Evolutionary conservation across 92 coral and sea anemone genomes (phyloP), one percentile per base, ranked within the genome.

Genomic region (Paragorgia papillata): DNA sequence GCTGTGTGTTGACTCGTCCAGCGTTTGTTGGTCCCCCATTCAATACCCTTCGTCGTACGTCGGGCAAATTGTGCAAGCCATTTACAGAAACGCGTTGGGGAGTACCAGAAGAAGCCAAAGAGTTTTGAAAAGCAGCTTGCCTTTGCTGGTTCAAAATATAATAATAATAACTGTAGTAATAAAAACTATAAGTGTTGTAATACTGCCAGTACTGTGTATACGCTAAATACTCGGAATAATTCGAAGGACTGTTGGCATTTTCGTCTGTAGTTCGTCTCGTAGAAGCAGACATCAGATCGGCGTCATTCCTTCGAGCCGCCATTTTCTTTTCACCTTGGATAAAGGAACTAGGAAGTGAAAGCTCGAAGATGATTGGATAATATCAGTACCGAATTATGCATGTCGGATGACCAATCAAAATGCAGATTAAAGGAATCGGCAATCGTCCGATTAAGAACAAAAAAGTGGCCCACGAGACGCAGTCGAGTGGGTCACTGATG

Each of bases 161-260:
- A 50, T 70, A 70, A 33, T 50, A 70, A 12, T 48, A 50, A 53
- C 30, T 70, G 31, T 70, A 70, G 62, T 70, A 70, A 34, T 70
- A 70, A 55, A 70, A 46, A 25, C 57, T 46, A 20, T 70, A 70
- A 3, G 77, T 24, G 19, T 70, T 50, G 57, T 70, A 70, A 19
- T 70, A 28, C 44, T 70, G 62, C 77, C 77, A 70, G 30, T 70
- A 70, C 62, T 70, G 77, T 9, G 57, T 27, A 58, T 59, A 68
- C 1, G 75, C 75, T 27, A 46, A 57, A 51, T 50, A 50, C 9
- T 29, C 21, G 8, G 77, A 70, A 25, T 50, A 70, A 53, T 54
- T 57, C 22, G 77, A 57, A 9, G 20, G 22, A 3, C 62, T 8
- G 77, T 70, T 70, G 25, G 63, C 53, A n/a, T 70, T 70, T 70